Percentiles rank a stretch among this genome's conserved stretches.
Evolutionary conservation across 2,113 vertebrate genomes (phyloP).

Genomic region (Ctenodactylus gundi): DNA sequence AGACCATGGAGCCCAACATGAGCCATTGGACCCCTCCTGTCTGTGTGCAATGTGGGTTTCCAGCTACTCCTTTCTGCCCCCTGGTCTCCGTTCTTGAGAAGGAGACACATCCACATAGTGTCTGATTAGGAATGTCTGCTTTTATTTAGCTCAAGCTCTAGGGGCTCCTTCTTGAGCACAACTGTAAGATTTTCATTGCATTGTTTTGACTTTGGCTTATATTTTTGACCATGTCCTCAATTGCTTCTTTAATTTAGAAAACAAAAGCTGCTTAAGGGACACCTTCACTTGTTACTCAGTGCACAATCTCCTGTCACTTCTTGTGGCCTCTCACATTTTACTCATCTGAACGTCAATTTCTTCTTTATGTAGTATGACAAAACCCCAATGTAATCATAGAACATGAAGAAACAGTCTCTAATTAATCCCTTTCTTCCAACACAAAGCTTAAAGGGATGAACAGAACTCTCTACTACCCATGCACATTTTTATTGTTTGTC

Average conservation of each 20-base stretch:
- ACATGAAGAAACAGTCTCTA: slow-evolving; percentile 21
- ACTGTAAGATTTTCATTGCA: slow-evolving; percentile 20
- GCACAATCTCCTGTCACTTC: slow-evolving; percentile 58
- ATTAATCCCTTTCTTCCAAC: slow-evolving; percentile 42
- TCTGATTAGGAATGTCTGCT: background rate
- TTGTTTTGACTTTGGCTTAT: slow-evolving; percentile 67
- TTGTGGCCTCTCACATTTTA: slow-evolving; percentile 61
- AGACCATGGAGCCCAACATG: background rate
- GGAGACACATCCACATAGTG: background rate
- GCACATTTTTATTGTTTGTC: background rate
- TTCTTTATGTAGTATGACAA: slow-evolving; percentile 54
- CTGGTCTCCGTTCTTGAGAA: background rate
- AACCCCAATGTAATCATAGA: background rate
- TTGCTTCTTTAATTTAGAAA: slow-evolving; percentile 73
- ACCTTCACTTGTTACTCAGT: slow-evolving; percentile 38
- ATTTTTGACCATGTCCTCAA: slow-evolving; percentile 68
- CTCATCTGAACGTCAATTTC: slow-evolving; percentile 69
- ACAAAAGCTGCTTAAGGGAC: slow-evolving; percentile 53
- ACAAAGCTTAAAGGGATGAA: background rate
- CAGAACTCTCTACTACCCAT: background rate
- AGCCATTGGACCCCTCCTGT: rapidly evolving
- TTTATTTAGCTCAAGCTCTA: background rate
- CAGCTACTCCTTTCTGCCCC: background rate
- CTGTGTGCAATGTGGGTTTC: background rate
- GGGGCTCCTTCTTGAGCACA: background rate